Conservation (phyloP, 2,113 vertebrate species). For the human region GRCh38 chr17:18854001-18854500, state of each 20-base stretch:
- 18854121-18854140: neutral
- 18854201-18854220: neutral
- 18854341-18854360: rapidly evolving
- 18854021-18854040: no score
- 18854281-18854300: neutral
- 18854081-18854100: neutral
- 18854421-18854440: neutral
- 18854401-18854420: neutral
- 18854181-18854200: neutral
- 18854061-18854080: no score
- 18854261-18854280: neutral
- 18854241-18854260: neutral
- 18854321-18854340: neutral
- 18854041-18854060: no score
- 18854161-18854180: neutral
- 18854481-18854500: neutral
- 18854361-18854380: neutral
- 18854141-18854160: neutral
- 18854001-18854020: no score
- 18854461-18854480: neutral
- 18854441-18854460: neutral
- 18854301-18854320: neutral
- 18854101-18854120: neutral
- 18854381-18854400: neutral
- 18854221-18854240: neutral